Evolutionary conservation across 2,888 invertebrate genomes (phyloP), one percentile per base, ranked within the genome.

Genomic region (Agriopis aurantiaria): DNA sequence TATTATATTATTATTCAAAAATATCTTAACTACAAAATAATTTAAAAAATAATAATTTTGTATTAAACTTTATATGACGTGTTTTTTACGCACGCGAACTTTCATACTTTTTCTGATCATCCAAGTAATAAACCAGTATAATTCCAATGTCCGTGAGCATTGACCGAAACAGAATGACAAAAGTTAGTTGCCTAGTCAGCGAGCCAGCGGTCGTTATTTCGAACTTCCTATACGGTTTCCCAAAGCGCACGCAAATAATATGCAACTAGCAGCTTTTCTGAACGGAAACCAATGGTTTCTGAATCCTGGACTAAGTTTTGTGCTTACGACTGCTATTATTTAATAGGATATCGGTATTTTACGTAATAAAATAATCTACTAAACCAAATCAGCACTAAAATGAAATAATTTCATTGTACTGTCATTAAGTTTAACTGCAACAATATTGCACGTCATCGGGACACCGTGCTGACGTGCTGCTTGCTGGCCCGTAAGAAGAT

Each of bases 191-290:
- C 86, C 82, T 79, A 85, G 85, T 85, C 85, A 88, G 86, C 85
- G 86, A 87, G 83, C 87, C 85, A 83, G 73, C 82, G 88, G 84
- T 84, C 86, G 85, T 87, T 84, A 85, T 86, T 90, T 90, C 80
- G 77, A 88, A 88, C 82, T 88, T 88, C 88, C 89, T 88, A 93
- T 92, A 90, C 89, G 88, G 89, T 90, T 90, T 90, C 92, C 92
- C 92, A 92, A 93, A 92, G 89, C 89, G 88, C 88, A 93, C 93
- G 93, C 91, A 93, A 92, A 94, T 93, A 59, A 52, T 91, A 88
- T 88, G 86, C 86, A 80, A 83, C 83, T 80, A 87, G 3, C 8
- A 85, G 87, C 89, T 86, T 87, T 88, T 83, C 85, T 85, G 85
- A 82, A 82, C 86, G 85, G 88, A 88, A 93, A 93, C 88, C 90